These are phyloP conservation scores for Trididemnum nubilum DNA, from an alignment of 23 tunicate genomes.

Conservation along the genomic window DNA sequence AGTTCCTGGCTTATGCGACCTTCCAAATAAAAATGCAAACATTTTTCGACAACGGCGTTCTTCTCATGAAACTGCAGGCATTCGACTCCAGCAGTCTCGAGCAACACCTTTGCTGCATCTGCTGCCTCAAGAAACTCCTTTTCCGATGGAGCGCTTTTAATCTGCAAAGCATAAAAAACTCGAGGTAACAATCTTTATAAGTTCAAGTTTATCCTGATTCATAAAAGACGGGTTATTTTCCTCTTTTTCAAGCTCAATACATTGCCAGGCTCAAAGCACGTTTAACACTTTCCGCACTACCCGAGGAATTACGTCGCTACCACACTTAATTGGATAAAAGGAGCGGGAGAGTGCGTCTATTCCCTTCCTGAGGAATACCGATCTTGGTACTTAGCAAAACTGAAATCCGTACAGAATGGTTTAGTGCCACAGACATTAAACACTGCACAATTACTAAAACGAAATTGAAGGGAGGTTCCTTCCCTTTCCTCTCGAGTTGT, in stretches of 20 bases:
- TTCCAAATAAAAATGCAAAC: neutral
- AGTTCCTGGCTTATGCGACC: neutral
- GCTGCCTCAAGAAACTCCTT: neutral
- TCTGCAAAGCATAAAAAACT: neutral
- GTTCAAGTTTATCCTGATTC: neutral
- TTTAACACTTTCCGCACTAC: neutral
- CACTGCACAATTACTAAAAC: neutral
- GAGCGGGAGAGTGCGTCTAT: neutral
- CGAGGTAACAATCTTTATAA: neutral
- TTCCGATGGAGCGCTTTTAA: constrained; percentile 8
- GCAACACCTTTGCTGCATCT: constrained; percentile 2
- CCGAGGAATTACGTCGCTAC: neutral
- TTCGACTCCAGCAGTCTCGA: constrained; percentile 2
- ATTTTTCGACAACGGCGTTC: neutral
- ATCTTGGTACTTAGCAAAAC: neutral
- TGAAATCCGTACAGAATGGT: neutral
- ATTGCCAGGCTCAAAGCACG: neutral
- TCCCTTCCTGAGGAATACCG: neutral
- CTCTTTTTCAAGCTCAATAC: neutral
- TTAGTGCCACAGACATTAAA: neutral
- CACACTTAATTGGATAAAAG: neutral
- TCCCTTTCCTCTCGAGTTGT: neutral
- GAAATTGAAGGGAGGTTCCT: neutral
- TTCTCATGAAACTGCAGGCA: neutral
- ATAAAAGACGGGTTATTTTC: neutral